Evolutionary conservation across 2,888 invertebrate species (phyloP), one percentile per base, ranked within the genome.

Genomic region (Leuctra nigra): DNA sequence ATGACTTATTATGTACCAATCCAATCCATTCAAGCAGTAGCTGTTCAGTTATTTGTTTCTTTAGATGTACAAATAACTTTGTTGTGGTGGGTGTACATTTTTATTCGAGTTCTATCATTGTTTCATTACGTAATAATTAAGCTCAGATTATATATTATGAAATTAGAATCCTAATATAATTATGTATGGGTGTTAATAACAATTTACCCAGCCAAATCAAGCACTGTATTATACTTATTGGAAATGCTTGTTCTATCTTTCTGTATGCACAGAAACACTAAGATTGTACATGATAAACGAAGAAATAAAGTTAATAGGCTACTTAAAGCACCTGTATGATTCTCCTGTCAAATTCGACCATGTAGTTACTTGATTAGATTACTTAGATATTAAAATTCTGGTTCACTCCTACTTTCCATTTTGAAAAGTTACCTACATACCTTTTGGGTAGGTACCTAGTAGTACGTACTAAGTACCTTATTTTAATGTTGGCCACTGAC

Each of bases 41-140:
- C n/a, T n/a, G 59, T 60, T 53, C 41, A 56, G 53, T 61, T 53
- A 54, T 53, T 54, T 46, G 35, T 52, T 61, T 58, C 44, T 54
- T 62, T 61, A 61, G 59, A 53, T 62, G 62, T 62, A 62, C 58
- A 61, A 60, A 61, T 58, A 58, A 54, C 55, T 54, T 58, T 61
- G 58, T 53, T 62, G 58, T 56, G 60, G 62, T 62, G 62, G 58
- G 53, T 62, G 61, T 62, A 62, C 58, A 62, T 60, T 59, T 62
- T 59, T 55, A 61, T 59, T 54, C 16, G 48, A 58, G 53, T 61
- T 61, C 48, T 57, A 55, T 58, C 52, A 61, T 58, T 56, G 56
- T 56, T 56, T 57, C 52, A 53, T 54, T 36, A 54, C 56, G 52
- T 52, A 52, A 41, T 38, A 47, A 24, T 48, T 58, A 35, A 56